Percentiles rank a stretch among this genome's conserved stretches.
Evolutionary conservation across 1,140 invertebrate species (phyloP).

Genomic region (Leucophenga varia): DNA sequence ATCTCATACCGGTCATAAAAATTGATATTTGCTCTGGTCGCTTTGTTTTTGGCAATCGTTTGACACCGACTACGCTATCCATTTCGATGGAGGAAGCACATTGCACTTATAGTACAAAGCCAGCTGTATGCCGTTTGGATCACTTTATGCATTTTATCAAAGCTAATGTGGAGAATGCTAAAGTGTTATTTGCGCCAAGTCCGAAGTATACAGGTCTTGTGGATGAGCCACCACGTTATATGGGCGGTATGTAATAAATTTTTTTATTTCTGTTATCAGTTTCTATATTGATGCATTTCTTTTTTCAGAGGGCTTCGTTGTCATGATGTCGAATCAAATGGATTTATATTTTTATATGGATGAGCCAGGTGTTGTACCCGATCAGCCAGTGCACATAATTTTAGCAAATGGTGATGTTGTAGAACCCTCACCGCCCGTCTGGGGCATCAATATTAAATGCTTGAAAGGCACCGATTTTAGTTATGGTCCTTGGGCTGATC

Average conservation of each 20-base stretch:
- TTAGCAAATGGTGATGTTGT: slow-evolving; percentile 91
- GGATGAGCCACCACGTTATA: slow-evolving; percentile 94
- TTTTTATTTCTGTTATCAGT: neutral
- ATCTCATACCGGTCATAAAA: slow-evolving; percentile 96
- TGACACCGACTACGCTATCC: slow-evolving; percentile 90
- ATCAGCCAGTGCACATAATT: slow-evolving; percentile 85
- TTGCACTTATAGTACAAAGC: slow-evolving; percentile 93
- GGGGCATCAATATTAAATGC: slow-evolving; percentile 95
- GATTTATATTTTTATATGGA: slow-evolving; percentile 97
- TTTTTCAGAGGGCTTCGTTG: slow-evolving; percentile 97
- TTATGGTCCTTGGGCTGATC: slow-evolving; percentile 97
- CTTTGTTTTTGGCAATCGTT: slow-evolving; percentile 93
- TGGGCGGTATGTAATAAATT: slow-evolving; percentile 61
- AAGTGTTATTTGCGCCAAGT: slow-evolving; percentile 90
- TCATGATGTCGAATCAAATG: slow-evolving; percentile 92
- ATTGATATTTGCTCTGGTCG: slow-evolving; percentile 89
- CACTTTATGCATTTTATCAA: slow-evolving; percentile 96
- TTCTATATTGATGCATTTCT: slow-evolving; percentile 74
- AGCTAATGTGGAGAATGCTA: slow-evolving; percentile 92
- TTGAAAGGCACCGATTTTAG: slow-evolving; percentile 96
- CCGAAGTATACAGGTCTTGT: slow-evolving; percentile 90
- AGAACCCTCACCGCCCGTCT: slow-evolving; percentile 87
- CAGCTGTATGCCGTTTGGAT: slow-evolving; percentile 88
- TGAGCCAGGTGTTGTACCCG: slow-evolving; percentile 85
- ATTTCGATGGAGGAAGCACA: slow-evolving; percentile 93